These are phyloP conservation scores for Saturnia pavonia DNA, from an alignment of 2,888 invertebrate species.

Conservation along the genomic window DNA sequence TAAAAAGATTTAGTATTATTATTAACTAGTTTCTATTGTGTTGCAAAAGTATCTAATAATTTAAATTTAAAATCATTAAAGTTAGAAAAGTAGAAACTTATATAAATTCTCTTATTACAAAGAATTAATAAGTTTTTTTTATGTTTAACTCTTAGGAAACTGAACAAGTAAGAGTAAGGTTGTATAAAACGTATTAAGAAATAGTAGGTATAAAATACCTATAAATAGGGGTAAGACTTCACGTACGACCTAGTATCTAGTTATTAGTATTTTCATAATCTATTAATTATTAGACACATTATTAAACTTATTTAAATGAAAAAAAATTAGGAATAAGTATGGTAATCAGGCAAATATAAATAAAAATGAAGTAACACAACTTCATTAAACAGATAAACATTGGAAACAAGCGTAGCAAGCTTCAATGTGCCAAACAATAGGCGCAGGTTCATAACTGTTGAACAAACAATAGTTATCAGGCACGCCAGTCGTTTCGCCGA, in stretches of 20 bases:
- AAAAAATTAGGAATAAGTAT: background rate
- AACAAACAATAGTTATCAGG: slow-evolving; percentile 75
- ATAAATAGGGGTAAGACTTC: too few relatives aligned
- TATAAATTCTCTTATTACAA: background rate
- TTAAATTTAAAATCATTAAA: background rate
- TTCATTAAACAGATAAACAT: slow-evolving; percentile 72
- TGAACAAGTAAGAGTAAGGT: too few relatives aligned
- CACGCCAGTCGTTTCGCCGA: slow-evolving; percentile 70
- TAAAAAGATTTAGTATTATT: slow-evolving; percentile 49
- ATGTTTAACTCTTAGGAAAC: too few relatives aligned
- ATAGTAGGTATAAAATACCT: background rate
- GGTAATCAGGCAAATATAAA: slow-evolving; percentile 3
- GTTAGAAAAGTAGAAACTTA: background rate
- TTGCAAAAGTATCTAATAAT: background rate
- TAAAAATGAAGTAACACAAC: slow-evolving; percentile 51
- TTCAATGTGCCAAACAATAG: slow-evolving; percentile 75
- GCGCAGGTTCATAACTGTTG: slow-evolving; percentile 63
- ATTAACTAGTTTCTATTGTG: background rate
- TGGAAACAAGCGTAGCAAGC: slow-evolving; percentile 71
- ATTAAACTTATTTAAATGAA: background rate
- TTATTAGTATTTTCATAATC: background rate
- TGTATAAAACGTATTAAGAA: background rate
- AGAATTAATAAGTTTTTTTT: background rate
- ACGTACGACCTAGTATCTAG: background rate
- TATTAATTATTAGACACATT: background rate